Conservation (phyloP, 2,888 invertebrate species). For the Reticulitermes lucifugus region DNA sequence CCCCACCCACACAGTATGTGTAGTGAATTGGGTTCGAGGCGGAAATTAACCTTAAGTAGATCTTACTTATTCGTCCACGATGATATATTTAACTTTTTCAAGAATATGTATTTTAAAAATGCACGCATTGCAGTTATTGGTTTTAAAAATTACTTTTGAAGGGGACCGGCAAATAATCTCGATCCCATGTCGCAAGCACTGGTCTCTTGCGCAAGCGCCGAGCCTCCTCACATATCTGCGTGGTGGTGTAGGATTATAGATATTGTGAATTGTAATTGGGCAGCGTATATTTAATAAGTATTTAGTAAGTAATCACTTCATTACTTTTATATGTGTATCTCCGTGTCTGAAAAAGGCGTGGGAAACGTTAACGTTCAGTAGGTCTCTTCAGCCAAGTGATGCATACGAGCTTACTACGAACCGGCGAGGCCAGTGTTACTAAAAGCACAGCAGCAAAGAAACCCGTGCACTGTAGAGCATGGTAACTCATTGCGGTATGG, state of each 20-base stretch:
- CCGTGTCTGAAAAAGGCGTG: neutral
- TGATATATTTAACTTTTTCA: neutral
- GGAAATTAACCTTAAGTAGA: neutral
- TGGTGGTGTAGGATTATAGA: conserved; percentile 30
- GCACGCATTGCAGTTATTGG: neutral
- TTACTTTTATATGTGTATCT: neutral
- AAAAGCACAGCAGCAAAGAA: neutral
- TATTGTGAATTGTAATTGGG: conserved; percentile 7
- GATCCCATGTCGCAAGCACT: neutral
- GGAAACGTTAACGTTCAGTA: neutral
- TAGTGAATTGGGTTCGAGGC: neutral
- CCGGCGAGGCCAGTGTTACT: neutral
- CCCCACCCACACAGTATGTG: neutral
- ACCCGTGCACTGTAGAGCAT: neutral
- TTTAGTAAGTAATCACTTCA: neutral
- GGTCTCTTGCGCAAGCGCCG: conserved; percentile 38
- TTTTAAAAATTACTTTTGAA: neutral
- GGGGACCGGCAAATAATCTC: conserved; percentile 15
- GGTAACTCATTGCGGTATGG: neutral
- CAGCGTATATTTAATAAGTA: neutral
- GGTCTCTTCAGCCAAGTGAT: neutral
- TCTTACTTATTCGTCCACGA: neutral
- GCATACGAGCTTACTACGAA: neutral
- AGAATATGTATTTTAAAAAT: neutral
- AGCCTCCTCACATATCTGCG: neutral